These are phyloP conservation scores for Hartigia nigra DNA, from an alignment of 2,888 invertebrate species.

Conservation along the genomic window DNA sequence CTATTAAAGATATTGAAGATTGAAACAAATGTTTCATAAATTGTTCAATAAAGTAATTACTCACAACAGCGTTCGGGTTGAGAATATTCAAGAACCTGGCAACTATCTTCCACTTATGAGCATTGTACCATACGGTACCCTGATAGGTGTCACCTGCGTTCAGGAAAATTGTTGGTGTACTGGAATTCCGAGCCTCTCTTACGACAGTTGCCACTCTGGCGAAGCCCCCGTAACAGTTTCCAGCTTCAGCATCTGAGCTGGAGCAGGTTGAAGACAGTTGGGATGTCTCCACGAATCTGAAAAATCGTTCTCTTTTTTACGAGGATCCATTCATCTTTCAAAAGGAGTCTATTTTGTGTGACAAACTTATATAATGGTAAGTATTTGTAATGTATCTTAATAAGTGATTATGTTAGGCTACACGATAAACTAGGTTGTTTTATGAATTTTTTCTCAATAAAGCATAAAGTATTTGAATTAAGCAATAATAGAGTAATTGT, in stretches of 20 bases:
- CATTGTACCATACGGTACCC: constrained; percentile 87
- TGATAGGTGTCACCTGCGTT: constrained; percentile 95
- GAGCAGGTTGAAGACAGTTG: constrained; percentile 72
- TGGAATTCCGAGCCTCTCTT: constrained; percentile 72
- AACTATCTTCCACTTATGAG: constrained; percentile 84
- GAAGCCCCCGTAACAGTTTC: constrained; percentile 88
- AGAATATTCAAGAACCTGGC: constrained; percentile 82
- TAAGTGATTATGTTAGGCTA: constrained; percentile 8
- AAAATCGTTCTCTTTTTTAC: too few relatives aligned
- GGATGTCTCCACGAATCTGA: constrained; percentile 84
- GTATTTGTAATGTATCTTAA: constrained; percentile 3
- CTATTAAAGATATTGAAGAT: too few relatives aligned
- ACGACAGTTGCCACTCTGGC: constrained; percentile 78
- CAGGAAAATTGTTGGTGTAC: constrained; percentile 80
- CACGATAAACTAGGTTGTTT: constrained; percentile 12
- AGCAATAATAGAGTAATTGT: too few relatives aligned
- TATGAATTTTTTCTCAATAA: constrained; percentile 30
- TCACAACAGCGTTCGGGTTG: constrained; percentile 86
- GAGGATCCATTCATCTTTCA: too few relatives aligned
- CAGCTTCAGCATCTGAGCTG: constrained; percentile 66
- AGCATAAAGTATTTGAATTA: constrained; percentile 64
- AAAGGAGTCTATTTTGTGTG: too few relatives aligned
- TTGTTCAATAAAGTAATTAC: constrained; percentile 46
- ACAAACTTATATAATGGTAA: background rate
- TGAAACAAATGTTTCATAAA: too few relatives aligned